A percentile compares a stretch with the other conserved stretches of the same genome.
phyloP scores from a whole-genome alignment of 2,888 invertebrate species.

The Drepana falcataria region DNA sequence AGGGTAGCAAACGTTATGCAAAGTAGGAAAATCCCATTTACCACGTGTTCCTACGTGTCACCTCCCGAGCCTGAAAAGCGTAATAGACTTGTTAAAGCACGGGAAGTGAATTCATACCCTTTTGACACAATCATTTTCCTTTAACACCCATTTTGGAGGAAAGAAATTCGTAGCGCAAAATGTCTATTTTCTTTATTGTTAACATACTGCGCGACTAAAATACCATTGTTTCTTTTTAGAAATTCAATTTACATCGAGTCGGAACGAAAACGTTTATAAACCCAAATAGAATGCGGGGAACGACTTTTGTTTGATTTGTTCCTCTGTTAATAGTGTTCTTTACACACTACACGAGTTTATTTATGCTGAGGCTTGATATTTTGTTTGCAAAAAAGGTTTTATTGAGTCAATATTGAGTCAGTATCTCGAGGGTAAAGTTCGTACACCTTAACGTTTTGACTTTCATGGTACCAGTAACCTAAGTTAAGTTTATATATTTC shows the following conservation, averaged over 20 bases:
- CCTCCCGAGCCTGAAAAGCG: conserved; percentile 37
- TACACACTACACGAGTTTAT: not conserved
- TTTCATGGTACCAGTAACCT: too few relatives aligned
- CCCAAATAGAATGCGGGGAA: not conserved
- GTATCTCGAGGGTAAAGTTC: too few relatives aligned
- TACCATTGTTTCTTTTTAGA: conserved; percentile 15
- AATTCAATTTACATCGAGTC: conserved; percentile 9
- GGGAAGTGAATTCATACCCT: conserved; percentile 41
- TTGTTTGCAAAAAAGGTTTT: too few relatives aligned
- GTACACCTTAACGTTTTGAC: too few relatives aligned
- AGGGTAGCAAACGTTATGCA: conserved; percentile 51
- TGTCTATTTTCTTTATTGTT: conserved; percentile 1
- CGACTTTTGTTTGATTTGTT: not conserved
- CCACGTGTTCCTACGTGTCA: conserved; percentile 34
- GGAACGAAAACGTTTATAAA: not conserved
- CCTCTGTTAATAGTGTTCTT: not conserved
- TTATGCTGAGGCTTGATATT: not conserved
- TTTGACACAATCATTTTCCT: conserved; percentile 36
- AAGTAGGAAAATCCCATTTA: conserved; percentile 59
- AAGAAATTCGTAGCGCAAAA: conserved; percentile 3
- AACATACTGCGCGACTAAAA: conserved; percentile 2
- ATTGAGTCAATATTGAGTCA: too few relatives aligned
- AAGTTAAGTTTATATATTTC: too few relatives aligned
- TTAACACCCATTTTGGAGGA: conserved; percentile 15
- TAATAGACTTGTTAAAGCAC: conserved; percentile 56